phyloP scores from a whole-genome alignment of 30 jellyfish, hydroid and myxozoan species.

The Chrysaora quinquecirrha region DNA sequence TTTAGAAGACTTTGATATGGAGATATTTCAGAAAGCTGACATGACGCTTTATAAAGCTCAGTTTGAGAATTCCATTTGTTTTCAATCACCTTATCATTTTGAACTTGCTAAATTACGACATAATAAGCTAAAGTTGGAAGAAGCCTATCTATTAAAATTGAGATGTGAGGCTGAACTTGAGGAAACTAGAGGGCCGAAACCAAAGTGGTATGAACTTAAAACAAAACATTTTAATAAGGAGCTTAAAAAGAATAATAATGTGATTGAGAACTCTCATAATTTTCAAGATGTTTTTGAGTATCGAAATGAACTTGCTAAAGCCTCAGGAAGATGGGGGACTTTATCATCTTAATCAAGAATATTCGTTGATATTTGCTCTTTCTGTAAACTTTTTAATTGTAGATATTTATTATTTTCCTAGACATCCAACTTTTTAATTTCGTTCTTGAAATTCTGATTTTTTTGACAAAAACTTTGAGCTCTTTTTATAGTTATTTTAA shows the following conservation, averaged over 20 bases:
- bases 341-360: conserved; percentile 1
- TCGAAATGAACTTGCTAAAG: conserved; percentile 45
- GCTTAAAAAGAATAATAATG: conserved; percentile 42
- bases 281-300: conserved; percentile 62
- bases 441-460: too few species aligned
- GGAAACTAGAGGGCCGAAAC: conserved; percentile 90
- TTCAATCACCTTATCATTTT: conserved; percentile 62
- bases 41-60: conserved; percentile 17
- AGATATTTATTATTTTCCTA: too few species aligned
- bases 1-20: conserved; percentile 55
- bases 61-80: conserved; percentile 22
- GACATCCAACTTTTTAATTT: too few species aligned
- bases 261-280: conserved; percentile 36
- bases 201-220: conserved; percentile 90
- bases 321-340: conserved; percentile 64
- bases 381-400: not conserved
- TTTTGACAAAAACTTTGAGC: too few species aligned
- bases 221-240: conserved; percentile 79
- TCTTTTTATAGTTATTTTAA: too few species aligned
- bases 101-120: conserved; percentile 62
- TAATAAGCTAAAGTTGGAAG: conserved; percentile 83
- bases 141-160: conserved; percentile 68
- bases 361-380: too few species aligned
- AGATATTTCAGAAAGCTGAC: conserved; percentile 49
- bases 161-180: conserved; percentile 85